Conservation (phyloP, 92 coral and sea anemone species). For the Virgularia gustaviana region DNA sequence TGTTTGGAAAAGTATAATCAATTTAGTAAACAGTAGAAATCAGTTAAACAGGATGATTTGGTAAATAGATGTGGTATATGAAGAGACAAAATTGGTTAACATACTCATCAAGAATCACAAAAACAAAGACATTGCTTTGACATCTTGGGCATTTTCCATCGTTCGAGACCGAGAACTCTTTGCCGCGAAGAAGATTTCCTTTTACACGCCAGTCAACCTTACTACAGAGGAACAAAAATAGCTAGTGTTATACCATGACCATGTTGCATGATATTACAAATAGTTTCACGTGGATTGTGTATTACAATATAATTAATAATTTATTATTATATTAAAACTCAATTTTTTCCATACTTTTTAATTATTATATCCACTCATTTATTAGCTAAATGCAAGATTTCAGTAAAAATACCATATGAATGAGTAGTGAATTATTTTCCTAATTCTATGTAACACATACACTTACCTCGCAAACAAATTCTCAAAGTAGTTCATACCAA, state of each 20-base stretch:
- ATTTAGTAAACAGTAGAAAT: too few species aligned
- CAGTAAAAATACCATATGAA: too few species aligned
- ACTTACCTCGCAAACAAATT: too few species aligned
- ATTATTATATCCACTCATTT: too few species aligned
- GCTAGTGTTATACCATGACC: not conserved
- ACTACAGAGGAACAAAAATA: constrained; percentile 24
- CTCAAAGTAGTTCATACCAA: too few species aligned
- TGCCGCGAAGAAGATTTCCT: constrained; percentile 76
- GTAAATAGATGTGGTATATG: too few species aligned
- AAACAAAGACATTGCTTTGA: constrained; percentile 70
- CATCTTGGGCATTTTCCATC: constrained; percentile 97
- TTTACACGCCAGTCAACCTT: constrained; percentile 60
- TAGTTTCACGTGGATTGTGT: not conserved
- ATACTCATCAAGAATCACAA: constrained; percentile 93
- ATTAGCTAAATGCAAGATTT: too few species aligned
- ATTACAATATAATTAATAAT: not conserved
- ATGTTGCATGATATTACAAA: not conserved
- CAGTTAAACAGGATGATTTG: too few species aligned
- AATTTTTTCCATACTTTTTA: constrained; percentile 23
- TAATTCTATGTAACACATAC: too few species aligned
- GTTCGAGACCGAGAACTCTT: constrained; percentile 71
- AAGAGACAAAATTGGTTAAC: too few species aligned
- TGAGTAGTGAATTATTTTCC: too few species aligned
- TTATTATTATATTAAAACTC: not conserved
- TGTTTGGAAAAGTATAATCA: too few species aligned